A percentile compares a stretch with the other conserved stretches of the same genome.
These are phyloP conservation scores for Peromyscus polionotus DNA, from an alignment of 2,113 vertebrate genomes.

Conservation along the genomic window DNA sequence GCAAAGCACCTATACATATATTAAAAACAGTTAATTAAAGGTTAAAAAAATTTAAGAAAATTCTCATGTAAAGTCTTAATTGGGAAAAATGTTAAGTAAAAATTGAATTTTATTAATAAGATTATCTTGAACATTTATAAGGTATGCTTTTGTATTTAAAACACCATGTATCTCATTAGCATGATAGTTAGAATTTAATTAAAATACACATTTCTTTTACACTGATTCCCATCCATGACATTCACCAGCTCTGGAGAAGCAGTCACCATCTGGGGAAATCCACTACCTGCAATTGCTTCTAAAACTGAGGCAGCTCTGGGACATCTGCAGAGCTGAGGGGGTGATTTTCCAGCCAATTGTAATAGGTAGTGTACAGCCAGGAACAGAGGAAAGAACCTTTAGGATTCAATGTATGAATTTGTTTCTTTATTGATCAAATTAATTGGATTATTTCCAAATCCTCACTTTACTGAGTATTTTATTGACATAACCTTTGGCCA, in stretches of 20 bases:
- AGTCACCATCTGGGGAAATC: background rate
- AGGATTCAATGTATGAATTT: slow-evolving; percentile 69
- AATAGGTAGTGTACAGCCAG: slow-evolving; percentile 31
- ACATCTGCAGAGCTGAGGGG: background rate
- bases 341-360: slow-evolving; percentile 15
- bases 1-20: background rate
- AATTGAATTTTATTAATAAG: background rate
- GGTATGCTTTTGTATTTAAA: background rate
- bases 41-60: too few species aligned
- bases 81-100: background rate
- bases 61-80: background rate
- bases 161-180: background rate
- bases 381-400: slow-evolving; percentile 35
- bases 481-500: slow-evolving; percentile 76
- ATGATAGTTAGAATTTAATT: background rate
- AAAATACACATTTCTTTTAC: slow-evolving; percentile 24
- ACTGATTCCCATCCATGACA: background rate
- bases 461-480: slow-evolving; percentile 74
- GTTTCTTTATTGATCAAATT: slow-evolving; percentile 74
- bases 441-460: slow-evolving; percentile 80
- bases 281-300: background rate
- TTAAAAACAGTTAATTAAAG: too few species aligned
- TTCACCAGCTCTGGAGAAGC: background rate
- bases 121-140: background rate
- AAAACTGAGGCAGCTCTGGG: background rate